A percentile compares a stretch with the other conserved stretches of the same genome.
phyloP scores from a whole-genome alignment of 1,140 invertebrate species.

The Prorops nasuta region DNA sequence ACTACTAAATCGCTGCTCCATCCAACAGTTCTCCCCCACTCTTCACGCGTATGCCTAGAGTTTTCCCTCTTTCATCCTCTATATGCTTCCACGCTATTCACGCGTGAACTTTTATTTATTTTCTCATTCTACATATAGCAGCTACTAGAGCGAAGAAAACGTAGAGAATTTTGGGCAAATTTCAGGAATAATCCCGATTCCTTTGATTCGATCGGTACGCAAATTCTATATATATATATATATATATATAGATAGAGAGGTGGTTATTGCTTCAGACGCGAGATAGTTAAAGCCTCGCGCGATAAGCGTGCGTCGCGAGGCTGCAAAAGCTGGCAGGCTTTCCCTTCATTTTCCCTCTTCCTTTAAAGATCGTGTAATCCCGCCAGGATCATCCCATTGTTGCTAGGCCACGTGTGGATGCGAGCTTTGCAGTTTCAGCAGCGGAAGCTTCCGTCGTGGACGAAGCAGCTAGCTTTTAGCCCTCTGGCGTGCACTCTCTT shows the following conservation, averaged over 20 bases:
- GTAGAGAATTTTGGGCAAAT: no score
- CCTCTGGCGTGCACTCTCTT: constrained; percentile 10
- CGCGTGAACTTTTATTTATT: no score
- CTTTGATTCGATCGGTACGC: no score
- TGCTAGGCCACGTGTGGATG: constrained; percentile 50
- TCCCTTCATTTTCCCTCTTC: constrained; percentile 25
- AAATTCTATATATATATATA: no score
- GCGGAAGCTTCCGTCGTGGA: constrained; percentile 27
- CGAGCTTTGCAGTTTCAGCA: constrained; percentile 48
- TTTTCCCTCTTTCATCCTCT: no score
- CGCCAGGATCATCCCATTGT: constrained; percentile 46
- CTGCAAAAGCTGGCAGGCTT: constrained; percentile 23
- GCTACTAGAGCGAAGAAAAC: no score
- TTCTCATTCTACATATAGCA: no score
- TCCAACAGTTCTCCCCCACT: no score
- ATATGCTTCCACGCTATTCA: no score
- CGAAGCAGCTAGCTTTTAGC: background rate
- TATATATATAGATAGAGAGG: no score
- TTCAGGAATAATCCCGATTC: no score
- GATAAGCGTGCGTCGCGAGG: constrained; percentile 10
- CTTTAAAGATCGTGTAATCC: constrained; percentile 46
- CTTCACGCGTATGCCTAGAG: no score
- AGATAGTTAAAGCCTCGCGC: background rate
- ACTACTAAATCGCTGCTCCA: constrained; percentile 34
- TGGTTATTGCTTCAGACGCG: constrained; percentile 4